Evolutionary conservation across 2,797 vertebrate species (phyloP), one percentile per base, ranked within the genome.

Genomic region (Propithecus deckenii): DNA sequence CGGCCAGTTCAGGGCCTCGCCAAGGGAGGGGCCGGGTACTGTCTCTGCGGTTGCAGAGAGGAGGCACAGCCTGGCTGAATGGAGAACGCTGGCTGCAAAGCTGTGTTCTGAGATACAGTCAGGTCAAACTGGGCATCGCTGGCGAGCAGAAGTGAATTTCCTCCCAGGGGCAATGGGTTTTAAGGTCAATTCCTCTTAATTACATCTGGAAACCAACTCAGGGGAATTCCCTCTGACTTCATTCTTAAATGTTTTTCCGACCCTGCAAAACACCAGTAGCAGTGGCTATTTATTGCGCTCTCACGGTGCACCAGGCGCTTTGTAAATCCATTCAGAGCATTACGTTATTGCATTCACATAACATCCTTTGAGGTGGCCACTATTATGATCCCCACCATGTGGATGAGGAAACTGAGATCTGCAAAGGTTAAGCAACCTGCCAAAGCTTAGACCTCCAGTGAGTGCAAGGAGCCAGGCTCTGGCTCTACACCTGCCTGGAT

Each of bases 171-270:
- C 78, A 84, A 80, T 86, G 35, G 71, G 52, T 83, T 94, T 81
- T 71, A 81, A 95, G 95, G 86, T 89, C 93, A 92, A 25, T 22
- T 23, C 78, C 79, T 95, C 88, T 95, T 95, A 91, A 96, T 50
- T 81, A 76, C 92, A 59, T 87, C 96, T 96, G 88, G 52, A 95
- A 97, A 91, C 46, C 81, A 90, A 78, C 94, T 86, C 95, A 90
- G 96, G 95, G 95, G 94, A 97, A 97, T 97, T 96, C 94, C 96
- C 95, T 95, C 75, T 97, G 72, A 91, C 91, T 95, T 94, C 95
- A 96, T 72, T 92, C 85, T 94, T 55, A 89, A 92, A 72, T 88
- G 74, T 71, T 94, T 91, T 96, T 81, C 91, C 18, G 35, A 96
- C 41, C 43, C 72, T 94, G 74, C 79, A 92, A 95, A 97, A 92